Base-by-base conservation (phyloP, 2,797 vertebrate genomes). In the Fistularia commersonii region DNA sequence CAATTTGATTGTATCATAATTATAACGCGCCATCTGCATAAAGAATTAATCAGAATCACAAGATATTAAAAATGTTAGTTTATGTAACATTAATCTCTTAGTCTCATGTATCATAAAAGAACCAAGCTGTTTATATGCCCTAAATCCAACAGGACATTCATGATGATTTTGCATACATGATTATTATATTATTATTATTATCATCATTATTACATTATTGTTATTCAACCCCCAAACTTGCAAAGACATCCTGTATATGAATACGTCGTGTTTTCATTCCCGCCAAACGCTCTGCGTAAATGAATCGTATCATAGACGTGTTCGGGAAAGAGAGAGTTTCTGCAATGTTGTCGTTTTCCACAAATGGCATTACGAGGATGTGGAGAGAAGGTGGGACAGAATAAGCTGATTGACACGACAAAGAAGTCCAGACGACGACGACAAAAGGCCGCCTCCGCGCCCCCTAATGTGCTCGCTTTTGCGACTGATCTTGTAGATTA, bases 401-500 rank as follows among this genome's bases (percentile, higher is more conserved):
- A 38, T 73, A 53, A 70, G 59, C 61, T 73, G 68, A 78, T 65
- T 73, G 69, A 58, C 63, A 35, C 51, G 14, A 48, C 60, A 57
- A 71, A 71, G 59, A 41, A 45, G 37, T 61, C 23, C 34, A 48
- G 63, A 51, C 40, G 11, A 63, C 40, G 11, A 63, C 8, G 37
- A 45, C 65, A 82, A 72, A 74, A 70, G 72, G 66, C 73, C 74
- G 66, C 66, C 65, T 64, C 69, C 66, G 66, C 62, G 51, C 43
- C 54, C 47, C 45, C 65, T 76, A 78, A 83, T 72, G 76, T 75
- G 78, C 76, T 76, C 76, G 74, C 79, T 57, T 77, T 66, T 56
- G 62, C 49, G 57, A 64, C 69, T 76, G 74, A 80, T 84, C 76
- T 63, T 57, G 54, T 73, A 80, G 85, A 85, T 89, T 86, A 87